Conservation (phyloP, 2,888 invertebrate species). For the Eupithecia subfuscata region DNA sequence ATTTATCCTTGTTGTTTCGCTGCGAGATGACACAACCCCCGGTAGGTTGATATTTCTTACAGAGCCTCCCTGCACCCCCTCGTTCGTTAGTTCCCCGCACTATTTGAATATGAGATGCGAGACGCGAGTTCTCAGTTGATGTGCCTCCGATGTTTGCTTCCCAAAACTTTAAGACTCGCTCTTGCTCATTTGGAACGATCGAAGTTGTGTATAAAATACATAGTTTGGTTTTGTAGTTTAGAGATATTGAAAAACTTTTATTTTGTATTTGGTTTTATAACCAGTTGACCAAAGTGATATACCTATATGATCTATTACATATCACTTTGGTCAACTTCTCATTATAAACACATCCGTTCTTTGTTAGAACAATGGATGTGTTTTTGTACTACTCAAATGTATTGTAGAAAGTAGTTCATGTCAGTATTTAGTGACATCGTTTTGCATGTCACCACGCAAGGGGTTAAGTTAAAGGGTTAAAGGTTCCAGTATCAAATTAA, state of each 20-base stretch:
- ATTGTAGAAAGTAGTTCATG: neutral
- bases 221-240: constrained; percentile 40
- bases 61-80: constrained; percentile 46
- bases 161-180: constrained; percentile 73
- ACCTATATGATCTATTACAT: neutral
- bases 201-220: constrained; percentile 54
- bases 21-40: constrained; percentile 46
- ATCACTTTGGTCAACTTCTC: too few species aligned
- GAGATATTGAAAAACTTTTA: constrained; percentile 7
- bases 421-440: neutral
- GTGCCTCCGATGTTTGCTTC: constrained; percentile 68
- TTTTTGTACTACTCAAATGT: too few species aligned
- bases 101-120: constrained; percentile 82
- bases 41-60: constrained; percentile 69
- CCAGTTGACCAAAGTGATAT: neutral
- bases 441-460: constrained; percentile 39
- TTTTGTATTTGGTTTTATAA: neutral
- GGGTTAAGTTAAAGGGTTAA: constrained; percentile 51
- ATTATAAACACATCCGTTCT: too few species aligned
- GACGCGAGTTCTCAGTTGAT: constrained; percentile 55
- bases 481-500: constrained; percentile 59
- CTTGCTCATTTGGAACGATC: constrained; percentile 67
- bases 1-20: constrained; percentile 44
- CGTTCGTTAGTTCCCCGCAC: constrained; percentile 79
- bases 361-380: neutral